phyloP scores from a whole-genome alignment of 2,797 vertebrate species.

The Phrynocephalus forsythii region DNA sequence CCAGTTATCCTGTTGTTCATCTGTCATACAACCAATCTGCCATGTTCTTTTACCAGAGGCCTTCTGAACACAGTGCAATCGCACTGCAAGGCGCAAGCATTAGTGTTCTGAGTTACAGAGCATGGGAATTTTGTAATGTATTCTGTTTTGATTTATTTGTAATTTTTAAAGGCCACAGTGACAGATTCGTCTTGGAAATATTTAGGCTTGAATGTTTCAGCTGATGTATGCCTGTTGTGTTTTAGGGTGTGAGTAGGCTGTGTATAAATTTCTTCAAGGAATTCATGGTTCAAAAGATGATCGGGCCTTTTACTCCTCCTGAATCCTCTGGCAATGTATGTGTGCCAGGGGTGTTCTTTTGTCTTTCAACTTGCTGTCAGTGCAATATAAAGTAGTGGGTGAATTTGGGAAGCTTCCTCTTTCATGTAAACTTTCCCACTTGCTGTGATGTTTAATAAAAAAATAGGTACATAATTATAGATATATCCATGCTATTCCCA shows the following conservation, averaged over 20 bases:
- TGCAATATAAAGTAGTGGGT: neutral
- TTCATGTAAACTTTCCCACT: neutral
- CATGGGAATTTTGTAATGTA: neutral
- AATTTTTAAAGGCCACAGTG: neutral
- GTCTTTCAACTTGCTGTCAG: neutral
- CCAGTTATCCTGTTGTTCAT: neutral
- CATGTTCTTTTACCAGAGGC: neutral
- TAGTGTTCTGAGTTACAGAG: neutral
- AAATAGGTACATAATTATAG: neutral
- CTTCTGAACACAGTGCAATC: neutral
- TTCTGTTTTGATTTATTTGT: neutral
- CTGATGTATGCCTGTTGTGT: neutral
- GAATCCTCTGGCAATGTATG: neutral
- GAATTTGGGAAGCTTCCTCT: neutral
- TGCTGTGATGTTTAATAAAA: neutral
- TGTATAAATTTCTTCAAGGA: neutral
- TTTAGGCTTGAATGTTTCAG: neutral
- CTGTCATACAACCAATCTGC: neutral
- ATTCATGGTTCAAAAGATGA: neutral
- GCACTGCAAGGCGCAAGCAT: neutral
- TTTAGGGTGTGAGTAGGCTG: neutral
- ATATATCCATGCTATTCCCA: neutral
- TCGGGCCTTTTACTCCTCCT: neutral
- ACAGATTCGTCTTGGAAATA: neutral
- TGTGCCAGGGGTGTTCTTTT: neutral